Percentiles rank a stretch among this genome's conserved stretches.
Evolutionary conservation across 1,140 invertebrate genomes (phyloP).

Genomic region (Anastrepha ludens): DNA sequence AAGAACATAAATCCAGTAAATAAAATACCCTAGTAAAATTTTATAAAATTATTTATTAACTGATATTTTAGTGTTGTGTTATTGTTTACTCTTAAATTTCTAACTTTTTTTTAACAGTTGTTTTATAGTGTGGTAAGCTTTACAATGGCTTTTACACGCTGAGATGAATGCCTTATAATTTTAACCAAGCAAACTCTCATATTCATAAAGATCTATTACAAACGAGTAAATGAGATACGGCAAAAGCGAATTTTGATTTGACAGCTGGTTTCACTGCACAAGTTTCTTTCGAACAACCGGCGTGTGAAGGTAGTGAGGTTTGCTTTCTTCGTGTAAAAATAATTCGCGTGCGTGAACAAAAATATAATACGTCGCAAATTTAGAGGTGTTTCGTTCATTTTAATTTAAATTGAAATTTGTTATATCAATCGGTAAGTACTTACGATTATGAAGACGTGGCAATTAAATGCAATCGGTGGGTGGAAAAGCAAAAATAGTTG

Average conservation of each 20-base stretch:
- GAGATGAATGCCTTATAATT: not conserved
- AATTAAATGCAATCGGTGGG: not conserved
- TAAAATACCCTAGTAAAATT: too few species aligned
- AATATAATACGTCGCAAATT: too few species aligned
- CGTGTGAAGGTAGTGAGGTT: not conserved
- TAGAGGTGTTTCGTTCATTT: too few species aligned
- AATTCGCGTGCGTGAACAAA: not conserved
- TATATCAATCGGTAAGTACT: not conserved
- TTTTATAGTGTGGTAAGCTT: too few species aligned
- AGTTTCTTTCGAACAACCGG: not conserved
- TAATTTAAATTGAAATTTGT: not conserved
- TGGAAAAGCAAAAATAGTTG: not conserved
- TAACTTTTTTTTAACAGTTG: too few species aligned
- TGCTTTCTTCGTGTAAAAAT: not conserved
- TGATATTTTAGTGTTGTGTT: too few species aligned
- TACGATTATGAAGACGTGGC: not conserved
- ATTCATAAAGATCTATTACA: slow-evolving; percentile 5
- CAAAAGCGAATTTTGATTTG: too few species aligned
- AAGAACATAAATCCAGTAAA: too few species aligned
- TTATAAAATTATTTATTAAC: too few species aligned
- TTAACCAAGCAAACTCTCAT: not conserved
- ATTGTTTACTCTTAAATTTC: too few species aligned
- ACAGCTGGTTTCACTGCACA: not conserved
- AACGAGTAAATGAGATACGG: not conserved
- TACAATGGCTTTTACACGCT: too few species aligned